These are phyloP conservation scores for Cosmopolites sordidus DNA, from an alignment of 2,888 invertebrate genomes.

Conservation along the genomic window DNA sequence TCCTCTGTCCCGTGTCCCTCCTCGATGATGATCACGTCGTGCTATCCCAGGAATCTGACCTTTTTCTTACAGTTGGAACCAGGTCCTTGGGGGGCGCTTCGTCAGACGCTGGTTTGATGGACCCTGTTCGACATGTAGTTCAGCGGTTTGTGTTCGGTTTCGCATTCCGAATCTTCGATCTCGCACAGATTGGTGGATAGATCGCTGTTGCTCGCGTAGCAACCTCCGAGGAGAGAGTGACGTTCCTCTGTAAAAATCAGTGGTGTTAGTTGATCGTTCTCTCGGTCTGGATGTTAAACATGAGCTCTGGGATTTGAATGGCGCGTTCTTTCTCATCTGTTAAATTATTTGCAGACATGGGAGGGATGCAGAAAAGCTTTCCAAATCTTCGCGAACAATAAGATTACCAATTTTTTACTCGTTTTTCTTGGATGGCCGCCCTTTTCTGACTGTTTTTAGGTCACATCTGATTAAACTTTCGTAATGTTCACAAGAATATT, in stretches of 20 bases:
- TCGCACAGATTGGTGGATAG: constrained; percentile 86
- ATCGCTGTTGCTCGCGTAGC: constrained; percentile 75
- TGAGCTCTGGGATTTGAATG: too few relatives aligned
- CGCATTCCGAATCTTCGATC: constrained; percentile 84
- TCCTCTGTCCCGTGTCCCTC: not conserved
- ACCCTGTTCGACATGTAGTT: constrained; percentile 43
- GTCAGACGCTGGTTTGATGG: constrained; percentile 49
- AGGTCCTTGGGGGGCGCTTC: constrained; percentile 27
- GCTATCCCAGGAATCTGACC: constrained; percentile 43
- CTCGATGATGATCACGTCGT: constrained; percentile 33
- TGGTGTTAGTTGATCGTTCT: not conserved
- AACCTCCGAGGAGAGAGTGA: constrained; percentile 71
- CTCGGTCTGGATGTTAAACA: too few relatives aligned
- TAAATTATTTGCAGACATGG: too few relatives aligned
- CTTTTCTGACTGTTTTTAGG: too few relatives aligned
- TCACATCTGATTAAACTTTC: too few relatives aligned
- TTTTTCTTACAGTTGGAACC: constrained; percentile 22
- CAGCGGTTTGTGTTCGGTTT: constrained; percentile 51
- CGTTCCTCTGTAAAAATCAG: constrained; percentile 59
- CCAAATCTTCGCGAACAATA: not conserved
- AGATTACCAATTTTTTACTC: too few relatives aligned
- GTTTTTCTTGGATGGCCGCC: too few relatives aligned
- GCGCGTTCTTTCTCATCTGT: too few relatives aligned
- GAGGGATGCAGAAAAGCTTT: too few relatives aligned
- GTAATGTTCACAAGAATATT: too few relatives aligned